Base-by-base conservation (phyloP, 2,113 vertebrate species). In the Vireo altiloquus region DNA sequence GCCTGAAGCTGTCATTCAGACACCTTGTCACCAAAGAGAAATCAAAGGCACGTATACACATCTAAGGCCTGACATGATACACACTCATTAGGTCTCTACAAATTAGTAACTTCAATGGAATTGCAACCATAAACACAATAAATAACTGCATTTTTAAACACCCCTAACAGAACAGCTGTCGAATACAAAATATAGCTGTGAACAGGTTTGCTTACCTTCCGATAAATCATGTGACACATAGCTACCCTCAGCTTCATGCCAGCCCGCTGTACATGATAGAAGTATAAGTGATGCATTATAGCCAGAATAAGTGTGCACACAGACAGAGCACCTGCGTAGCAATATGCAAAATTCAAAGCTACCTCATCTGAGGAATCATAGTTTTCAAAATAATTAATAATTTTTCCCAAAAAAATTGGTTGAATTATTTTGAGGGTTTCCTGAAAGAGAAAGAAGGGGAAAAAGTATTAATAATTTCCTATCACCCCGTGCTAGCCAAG, bases 201-300 rank as follows among this genome's bases (percentile, higher is more conserved):
- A 19, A 59, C 7, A 46, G 20, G 15, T 52, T 42, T 83, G 82
- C 98, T 97, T 83, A 99, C 99, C 99, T 99, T 99, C 59, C 95
- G 98, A 87, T 99, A 99, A 97, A 99, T 99, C 98, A 99, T 99
- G 89, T 99, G 99, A 85, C 99, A 99, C 98, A 99, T 98, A 49
- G 99, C 99, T 25, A 99, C 97, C 54, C 99, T 95, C 42, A 99
- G 96, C 97, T 98, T 98, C 99, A 99, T 99, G 91, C 99, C 99
- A 6, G 97, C 90, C 47, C 98, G 98, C 96, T 98, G 99, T 9
- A 99, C 98, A 1, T 99, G 97, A 75, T 98, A 99, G 86, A 99
- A 99, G 96, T 99, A 99, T 11, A 99, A 90, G 80, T 99, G 99
- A 50, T 99, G 99, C 42, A 98, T 50, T 14, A 98, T 47, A 8